Base-by-base conservation (phyloP, 2,797 vertebrate species). In the Hephaestus fuliginosus region DNA sequence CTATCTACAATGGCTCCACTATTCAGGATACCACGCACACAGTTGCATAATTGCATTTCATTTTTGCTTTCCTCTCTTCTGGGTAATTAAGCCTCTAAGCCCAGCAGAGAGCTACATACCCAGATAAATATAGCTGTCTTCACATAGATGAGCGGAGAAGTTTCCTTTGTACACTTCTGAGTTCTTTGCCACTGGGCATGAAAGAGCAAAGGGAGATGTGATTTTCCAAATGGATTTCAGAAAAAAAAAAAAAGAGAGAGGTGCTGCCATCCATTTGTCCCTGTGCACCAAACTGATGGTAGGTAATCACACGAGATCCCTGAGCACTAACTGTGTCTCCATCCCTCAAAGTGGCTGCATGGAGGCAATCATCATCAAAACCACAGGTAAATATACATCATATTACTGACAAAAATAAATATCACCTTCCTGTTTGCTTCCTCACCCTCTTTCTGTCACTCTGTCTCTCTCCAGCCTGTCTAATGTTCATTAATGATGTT, bases 401-500 rank as follows among this genome's bases (percentile, higher is more conserved):
- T 70, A 76, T 88, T 78, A 57, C 76, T 70, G 80, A 82, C 75
- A 78, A 80, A 85, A 86, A 87, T 79, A 83, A 86, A 91, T 67
- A 80, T 55, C 36, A 44, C 74, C 70, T 76, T 75, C 73, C 60
- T 72, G 67, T 88, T 77, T 86, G 74, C 84, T 51, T 74, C 78
- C 52, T 76, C 64, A 14, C 39, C 61, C 76, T 71, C 67, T 62
- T 65, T 79, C 82, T 82, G 70, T 88, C 83, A 80, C 71, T 76
- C 64, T 60, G 43, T 72, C 77, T 81, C 85, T 83, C 81, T 85
- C 48, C 82, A 79, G 74, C 81, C 75, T 82, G 79, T 74, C 61
- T 87, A 88, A 81, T 86, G 77, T 88, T 93, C 93, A 91, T 92
- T 91, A 92, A 92, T 90, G 91, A 91, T 93, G 93, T 92, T 91